Evolutionary conservation across 2,797 vertebrate genomes (phyloP).

Genomic region (Microctenopoma stevenorrisi): DNA sequence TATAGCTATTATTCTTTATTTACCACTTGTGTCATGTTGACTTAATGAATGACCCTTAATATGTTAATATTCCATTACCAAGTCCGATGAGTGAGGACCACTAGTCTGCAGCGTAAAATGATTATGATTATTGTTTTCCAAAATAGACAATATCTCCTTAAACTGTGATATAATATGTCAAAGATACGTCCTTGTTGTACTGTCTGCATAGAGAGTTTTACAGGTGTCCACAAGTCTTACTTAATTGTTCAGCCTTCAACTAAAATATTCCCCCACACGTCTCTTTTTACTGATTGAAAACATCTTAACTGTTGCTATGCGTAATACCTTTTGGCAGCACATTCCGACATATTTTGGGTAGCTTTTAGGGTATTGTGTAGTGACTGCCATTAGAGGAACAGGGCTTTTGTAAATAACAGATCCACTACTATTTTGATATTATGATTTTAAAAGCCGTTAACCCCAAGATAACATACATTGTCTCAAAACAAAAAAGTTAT

Average conservation of each 20-base stretch:
- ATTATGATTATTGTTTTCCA: neutral
- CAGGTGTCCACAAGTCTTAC: conserved; percentile 37
- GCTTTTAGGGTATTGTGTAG: neutral
- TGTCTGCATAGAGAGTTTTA: conserved; percentile 37
- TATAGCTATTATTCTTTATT: conserved; percentile 29
- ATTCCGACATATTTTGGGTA: neutral
- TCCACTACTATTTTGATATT: neutral
- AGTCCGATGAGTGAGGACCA: neutral
- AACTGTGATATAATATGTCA: conserved; percentile 13
- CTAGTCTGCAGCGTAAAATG: no score
- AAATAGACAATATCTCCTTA: conserved; percentile 8
- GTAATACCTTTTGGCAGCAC: conserved; percentile 42
- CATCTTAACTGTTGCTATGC: conserved; percentile 56
- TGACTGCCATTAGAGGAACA: conserved; percentile 1
- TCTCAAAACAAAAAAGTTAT: no score
- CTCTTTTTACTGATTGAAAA: conserved; percentile 56
- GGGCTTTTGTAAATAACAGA: neutral
- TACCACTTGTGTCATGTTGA: conserved; percentile 1
- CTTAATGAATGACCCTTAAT: conserved; percentile 23
- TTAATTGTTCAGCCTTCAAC: conserved; percentile 36
- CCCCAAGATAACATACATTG: neutral
- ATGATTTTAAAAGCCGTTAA: neutral
- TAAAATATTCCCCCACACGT: conserved; percentile 57
- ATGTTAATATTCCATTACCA: neutral
- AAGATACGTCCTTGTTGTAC: conserved; percentile 45